phyloP scores from a whole-genome alignment of 2,797 vertebrate genomes.

The Adelosebastes latens region DNA sequence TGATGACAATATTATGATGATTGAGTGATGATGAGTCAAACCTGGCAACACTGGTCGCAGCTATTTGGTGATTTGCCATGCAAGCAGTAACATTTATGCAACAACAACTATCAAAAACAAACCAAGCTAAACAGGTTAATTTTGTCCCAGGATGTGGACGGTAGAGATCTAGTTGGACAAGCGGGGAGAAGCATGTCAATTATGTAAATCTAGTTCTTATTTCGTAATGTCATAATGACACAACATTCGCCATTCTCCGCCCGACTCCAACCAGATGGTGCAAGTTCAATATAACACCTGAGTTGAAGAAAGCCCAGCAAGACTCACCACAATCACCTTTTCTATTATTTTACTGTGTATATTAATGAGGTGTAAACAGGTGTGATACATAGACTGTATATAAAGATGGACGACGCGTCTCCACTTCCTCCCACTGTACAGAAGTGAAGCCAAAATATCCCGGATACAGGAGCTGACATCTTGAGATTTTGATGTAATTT shows the following conservation, averaged over 20 bases:
- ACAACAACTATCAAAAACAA: background rate
- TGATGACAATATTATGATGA: background rate
- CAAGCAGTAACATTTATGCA: background rate
- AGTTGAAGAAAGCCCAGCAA: too few species aligned
- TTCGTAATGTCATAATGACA: background rate
- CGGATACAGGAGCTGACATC: too few species aligned
- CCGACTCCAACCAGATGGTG: background rate
- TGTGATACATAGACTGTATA: background rate
- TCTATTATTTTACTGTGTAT: background rate
- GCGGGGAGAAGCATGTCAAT: background rate
- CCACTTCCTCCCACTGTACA: too few species aligned
- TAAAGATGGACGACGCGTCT: too few species aligned
- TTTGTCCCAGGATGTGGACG: background rate
- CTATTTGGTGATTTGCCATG: background rate
- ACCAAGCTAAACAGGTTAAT: background rate
- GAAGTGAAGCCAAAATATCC: too few species aligned
- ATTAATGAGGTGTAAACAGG: background rate
- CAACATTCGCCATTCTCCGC: background rate
- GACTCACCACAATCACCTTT: background rate
- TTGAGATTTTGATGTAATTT: too few species aligned
- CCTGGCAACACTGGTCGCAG: background rate
- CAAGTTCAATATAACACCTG: background rate
- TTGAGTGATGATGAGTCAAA: background rate
- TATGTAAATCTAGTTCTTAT: background rate
- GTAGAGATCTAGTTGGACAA: background rate